These are phyloP conservation scores for Callitettix versicolor DNA, from an alignment of 1,140 invertebrate species.

Conservation along the genomic window DNA sequence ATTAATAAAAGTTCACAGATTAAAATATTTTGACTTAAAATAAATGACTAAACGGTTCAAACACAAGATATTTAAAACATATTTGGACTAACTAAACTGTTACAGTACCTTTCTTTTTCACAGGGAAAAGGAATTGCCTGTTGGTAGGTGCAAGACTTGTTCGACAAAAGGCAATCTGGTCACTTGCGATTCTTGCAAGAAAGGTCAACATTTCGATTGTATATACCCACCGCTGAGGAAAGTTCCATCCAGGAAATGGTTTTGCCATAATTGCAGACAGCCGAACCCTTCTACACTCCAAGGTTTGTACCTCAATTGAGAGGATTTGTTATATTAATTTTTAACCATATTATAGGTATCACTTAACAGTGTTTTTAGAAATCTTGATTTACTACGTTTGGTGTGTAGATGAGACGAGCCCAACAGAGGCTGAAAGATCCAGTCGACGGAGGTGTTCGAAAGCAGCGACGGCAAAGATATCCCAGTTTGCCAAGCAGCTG, in stretches of 20 bases:
- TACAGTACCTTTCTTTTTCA: slow-evolving; percentile 17
- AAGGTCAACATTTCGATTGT: slow-evolving; percentile 46
- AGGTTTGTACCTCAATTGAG: too few relatives aligned
- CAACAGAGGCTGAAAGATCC: slow-evolving; percentile 20
- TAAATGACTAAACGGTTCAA: too few relatives aligned
- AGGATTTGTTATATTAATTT: too few relatives aligned
- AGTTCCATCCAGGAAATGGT: slow-evolving; percentile 47
- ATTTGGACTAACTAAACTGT: too few relatives aligned
- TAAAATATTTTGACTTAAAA: too few relatives aligned
- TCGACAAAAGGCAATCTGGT: slow-evolving; percentile 41
- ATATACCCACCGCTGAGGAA: slow-evolving; percentile 44
- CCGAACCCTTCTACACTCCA: too few relatives aligned
- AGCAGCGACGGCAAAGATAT: slow-evolving; percentile 32
- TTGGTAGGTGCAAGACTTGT: slow-evolving; percentile 38
- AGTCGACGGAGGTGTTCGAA: slow-evolving; percentile 31
- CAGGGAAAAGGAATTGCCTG: background rate
- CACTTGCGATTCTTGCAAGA: slow-evolving; percentile 44
- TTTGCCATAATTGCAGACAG: slow-evolving; percentile 41
- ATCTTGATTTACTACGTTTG: background rate
- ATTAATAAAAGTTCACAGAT: too few relatives aligned
- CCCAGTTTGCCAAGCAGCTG: slow-evolving; percentile 35
- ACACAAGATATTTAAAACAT: too few relatives aligned
- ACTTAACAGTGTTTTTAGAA: background rate
- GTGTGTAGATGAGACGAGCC: slow-evolving; percentile 21
- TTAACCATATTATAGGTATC: too few relatives aligned